Base-by-base conservation (phyloP, 1,140 invertebrate genomes). In the Calycopis cecrops region DNA sequence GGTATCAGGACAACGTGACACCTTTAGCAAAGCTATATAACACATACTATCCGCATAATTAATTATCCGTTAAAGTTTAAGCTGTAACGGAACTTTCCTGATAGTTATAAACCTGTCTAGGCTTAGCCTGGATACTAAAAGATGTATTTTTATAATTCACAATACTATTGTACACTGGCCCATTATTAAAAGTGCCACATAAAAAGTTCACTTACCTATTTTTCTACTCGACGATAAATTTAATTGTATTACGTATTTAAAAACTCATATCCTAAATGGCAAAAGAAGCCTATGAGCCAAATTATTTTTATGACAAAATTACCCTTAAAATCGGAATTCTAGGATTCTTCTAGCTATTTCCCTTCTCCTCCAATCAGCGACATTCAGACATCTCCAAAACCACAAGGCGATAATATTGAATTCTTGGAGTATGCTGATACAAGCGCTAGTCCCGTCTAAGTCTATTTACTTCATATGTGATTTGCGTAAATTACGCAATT, bases 361-460 rank as follows among this genome's bases (percentile, higher is more conserved):
- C 21, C 21, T 38, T 35, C 28, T 55, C 44, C 28, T 55, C 44
- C 57, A 40, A 48, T 57, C 57, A 49, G 55, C 53, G 58, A 55
- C 50, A 52, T 55, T 62, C 55, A 65, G 57, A 59, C 48, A 40
- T 35, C 55, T 67, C 44, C 53, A 55, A 54, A 51, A 21, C n/a
- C 33, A 34, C 10, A 18, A 42, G 38, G 38, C 42, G 28, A 37
- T 48, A n/a, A n/a, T n/a, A 44, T 3, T 48, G 12, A 49, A 48
- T 50, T 54, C 40, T 38, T 57, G 55, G 63, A 56, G 57, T 52
- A 52, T 54, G 50, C 62, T 61, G 60, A 69, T 55, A 71, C 54
- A 60, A 68, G 60, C 69, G 67, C 76, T 76, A 77, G 73, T 77
- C 76, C 64, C 67, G 58, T 71, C 73, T 76, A 75, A 79, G 73